Evolutionary conservation across 1,140 invertebrate species (phyloP), one percentile per base, ranked within the genome.

Genomic region (Achroia grisella): DNA sequence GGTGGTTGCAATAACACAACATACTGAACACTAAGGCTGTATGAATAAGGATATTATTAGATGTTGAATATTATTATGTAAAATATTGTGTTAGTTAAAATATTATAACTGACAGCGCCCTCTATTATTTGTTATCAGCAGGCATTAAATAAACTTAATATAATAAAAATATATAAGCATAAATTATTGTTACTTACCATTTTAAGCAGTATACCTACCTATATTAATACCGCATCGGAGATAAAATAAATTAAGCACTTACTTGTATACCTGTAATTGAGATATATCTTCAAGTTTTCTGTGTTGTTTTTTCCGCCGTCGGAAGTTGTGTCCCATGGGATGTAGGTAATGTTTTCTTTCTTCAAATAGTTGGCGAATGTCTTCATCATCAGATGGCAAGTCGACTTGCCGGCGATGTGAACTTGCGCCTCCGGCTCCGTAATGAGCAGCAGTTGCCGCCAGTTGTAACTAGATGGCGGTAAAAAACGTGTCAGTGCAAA

Each of bases 311-410:
- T 58, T 1, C 90, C 78, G n/a, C 89, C 79, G 40, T 90, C 87
- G 3, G 90, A 86, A 0, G 86, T 83, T 4, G 89, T 87, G 48
- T 89, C 87, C 54, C 87, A 87, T 0, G 86, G 78, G 0, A 71
- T 80, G 62, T 85, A 86, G 27, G 80, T 73, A 5, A 86, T 84
- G 4, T 89, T 79, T 48, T 87, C 86, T 39, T 65, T 65, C 64
- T 90, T 91, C 30, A 92, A 66, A 49, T 86, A 88, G 47, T 91
- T 88, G 0, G 90, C 89, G 57, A 93, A 82, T 0, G 90, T 90
- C 47, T 90, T 90, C 89, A 91, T 91, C 87, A 92, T 90, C 31
- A 92, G 80, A 29, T 90, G 89, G 65, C 92, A 93, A 5, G 90
- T 90, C 5, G 89, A 87, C 48, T 87, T 88, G 0, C 92, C 91